Evolutionary conservation across 2,888 invertebrate genomes (phyloP).

Genomic region (Cancer borealis): DNA sequence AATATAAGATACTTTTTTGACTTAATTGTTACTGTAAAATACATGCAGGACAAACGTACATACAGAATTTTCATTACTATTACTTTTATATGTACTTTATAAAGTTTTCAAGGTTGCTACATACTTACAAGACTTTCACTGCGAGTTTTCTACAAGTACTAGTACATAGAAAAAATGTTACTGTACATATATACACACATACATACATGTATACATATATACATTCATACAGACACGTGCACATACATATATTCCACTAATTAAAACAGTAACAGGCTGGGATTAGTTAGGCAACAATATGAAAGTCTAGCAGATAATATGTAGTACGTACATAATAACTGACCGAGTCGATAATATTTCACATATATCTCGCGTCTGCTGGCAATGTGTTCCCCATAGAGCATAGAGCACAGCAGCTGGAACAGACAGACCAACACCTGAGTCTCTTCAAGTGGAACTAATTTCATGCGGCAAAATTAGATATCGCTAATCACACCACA

Average conservation of each 20-base stretch:
- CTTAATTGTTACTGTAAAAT: neutral
- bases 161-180: neutral
- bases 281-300: neutral
- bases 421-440: neutral
- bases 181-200: slow-evolving; percentile 27
- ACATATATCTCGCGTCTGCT: neutral
- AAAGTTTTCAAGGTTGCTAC: neutral
- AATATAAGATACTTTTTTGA: neutral
- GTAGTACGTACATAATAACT: neutral
- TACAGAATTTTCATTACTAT: neutral
- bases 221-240: neutral
- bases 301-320: neutral
- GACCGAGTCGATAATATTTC: neutral
- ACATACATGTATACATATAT: slow-evolving; percentile 39
- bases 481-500: neutral
- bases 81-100: neutral
- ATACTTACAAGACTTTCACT: neutral
- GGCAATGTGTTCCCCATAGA: neutral
- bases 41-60: neutral
- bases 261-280: neutral
- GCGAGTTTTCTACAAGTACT: neutral
- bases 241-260: slow-evolving; percentile 8
- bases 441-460: slow-evolving; percentile 12
- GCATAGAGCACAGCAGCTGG: neutral
- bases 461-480: neutral